Base-by-base conservation (phyloP, 2,113 vertebrate genomes). In the Erythrolamprus reginae region DNA sequence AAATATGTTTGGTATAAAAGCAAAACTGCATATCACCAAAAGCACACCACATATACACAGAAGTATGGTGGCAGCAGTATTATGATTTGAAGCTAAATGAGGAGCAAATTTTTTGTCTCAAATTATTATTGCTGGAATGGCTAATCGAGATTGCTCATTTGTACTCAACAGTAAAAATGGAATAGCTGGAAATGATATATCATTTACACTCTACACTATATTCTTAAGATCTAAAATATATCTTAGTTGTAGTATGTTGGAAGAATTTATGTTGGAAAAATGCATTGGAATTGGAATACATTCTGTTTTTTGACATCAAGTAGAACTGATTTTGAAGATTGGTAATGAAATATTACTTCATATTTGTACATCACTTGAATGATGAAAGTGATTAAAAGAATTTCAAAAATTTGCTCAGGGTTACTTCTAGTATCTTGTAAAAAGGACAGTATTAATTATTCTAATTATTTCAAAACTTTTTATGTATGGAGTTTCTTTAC, bases 141-240 rank as follows among this genome's bases (percentile, higher is more conserved):
- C 95, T 96, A 95, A 97, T 96, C 94, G 96, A 93, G 95, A 96
- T 97, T 96, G 93, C 93, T 96, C 96, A 97, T 96, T 94, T 88
- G 48, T 26, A 23, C 97, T 97, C 96, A 89, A 91, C 95, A 93
- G 65, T 97, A 94, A 93, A 93, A 92, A 92, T 90, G 56, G 83
- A 93, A 93, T 89, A 96, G 92, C 93, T 94, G 95, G 94, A 96
- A 94, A 95, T 96, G 96, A 97, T 58, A 58, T 58, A 26, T 58
- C 55, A 58, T 58, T 58, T 58, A 58, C 24, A 56, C 7, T 56
- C 9, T 26, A 58, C 89, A 89, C 89, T 95, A 96, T 96, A 53
- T n/a, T 82, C 33, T 82, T 89, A 96, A 96, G 94, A 56, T 96
- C 92, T 86, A 83, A 2, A 90, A 42, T 0, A 26, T 90, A 89